These are phyloP conservation scores for Hirtodrosophila trivittata DNA, from an alignment of 2,888 invertebrate genomes.

Conservation along the genomic window DNA sequence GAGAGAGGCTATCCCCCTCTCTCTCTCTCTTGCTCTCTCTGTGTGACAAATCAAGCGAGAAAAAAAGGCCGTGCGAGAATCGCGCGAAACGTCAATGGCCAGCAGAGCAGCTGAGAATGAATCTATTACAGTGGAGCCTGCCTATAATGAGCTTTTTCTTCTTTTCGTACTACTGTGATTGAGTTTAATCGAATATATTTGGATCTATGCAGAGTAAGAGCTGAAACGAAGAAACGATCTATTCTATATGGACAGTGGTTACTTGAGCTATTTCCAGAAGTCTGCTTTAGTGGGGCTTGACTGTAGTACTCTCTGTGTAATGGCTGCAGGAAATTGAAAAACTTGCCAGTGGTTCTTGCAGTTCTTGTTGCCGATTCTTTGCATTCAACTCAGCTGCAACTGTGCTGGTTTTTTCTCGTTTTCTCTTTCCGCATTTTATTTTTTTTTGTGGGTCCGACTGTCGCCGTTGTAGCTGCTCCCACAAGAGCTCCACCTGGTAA, in stretches of 20 bases:
- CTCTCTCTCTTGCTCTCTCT: too few species aligned
- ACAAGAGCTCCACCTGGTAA: too few species aligned
- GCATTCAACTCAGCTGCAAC: conserved; percentile 17
- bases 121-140: neutral
- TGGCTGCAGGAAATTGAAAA: conserved; percentile 78
- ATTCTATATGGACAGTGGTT: too few species aligned
- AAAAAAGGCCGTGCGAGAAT: conserved; percentile 58
- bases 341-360: conserved; percentile 42
- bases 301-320: conserved; percentile 49
- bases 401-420: neutral
- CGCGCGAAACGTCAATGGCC: conserved; percentile 72
- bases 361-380: conserved; percentile 28
- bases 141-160: too few species aligned
- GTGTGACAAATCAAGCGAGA: conserved; percentile 77
- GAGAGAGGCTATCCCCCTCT: too few species aligned
- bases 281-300: neutral
- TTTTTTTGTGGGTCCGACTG: conserved; percentile 25
- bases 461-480: neutral
- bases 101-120: conserved; percentile 42
- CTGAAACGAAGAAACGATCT: too few species aligned
- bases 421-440: conserved; percentile 2
- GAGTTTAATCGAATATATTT: too few species aligned
- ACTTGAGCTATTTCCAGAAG: too few species aligned
- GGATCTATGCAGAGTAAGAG: too few species aligned
- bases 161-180: too few species aligned